Base-by-base conservation (phyloP, 2,113 vertebrate genomes). In the Anarrhichthys ocellatus region DNA sequence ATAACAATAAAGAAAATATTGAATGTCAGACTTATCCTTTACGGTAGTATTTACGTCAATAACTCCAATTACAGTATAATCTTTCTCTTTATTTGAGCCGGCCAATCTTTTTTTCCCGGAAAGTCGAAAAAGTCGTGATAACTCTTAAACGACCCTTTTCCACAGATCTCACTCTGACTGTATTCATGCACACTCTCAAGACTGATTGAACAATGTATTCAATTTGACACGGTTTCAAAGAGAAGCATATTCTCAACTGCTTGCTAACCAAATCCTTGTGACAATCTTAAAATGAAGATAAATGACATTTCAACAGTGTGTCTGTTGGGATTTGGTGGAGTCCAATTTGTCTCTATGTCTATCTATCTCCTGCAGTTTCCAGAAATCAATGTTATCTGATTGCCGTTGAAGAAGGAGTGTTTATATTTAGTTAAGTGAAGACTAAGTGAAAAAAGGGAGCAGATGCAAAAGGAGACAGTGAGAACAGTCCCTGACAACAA, bases 201-300 rank as follows among this genome's bases (percentile, higher is more conserved):
- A 78, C 54, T 72, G 70, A 87, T 84, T 36, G 46, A 18, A 72
- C 34, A 6, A 10, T n/a, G 9, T 65, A 65, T 86, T 85, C 56
- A 11, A 67, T 78, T 69, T 73, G 87, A 89, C 78, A 70, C 29
- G 15, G n/a, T 61, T 87, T 82, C 54, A 72, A 32, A 75, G 67
- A 71, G 71, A 73, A 70, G 48, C 44, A 86, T 59, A 83, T 73
- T 78, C 74, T 75, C 48, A 76, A 73, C 76, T 78, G 78, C 76
- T 87, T 86, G 68, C 29, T 34, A 69, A 48, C 42, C 56, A 80
- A 84, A 87, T 82, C 69, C 54, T 69, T 72, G 44, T 71, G 81
- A 89, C 79, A 73, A 78, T 46, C 63, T 76, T 42, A 77, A 70
- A 84, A 80, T 87, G 69, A 92, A 89, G 80, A 92, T 62, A 24